Conservation (phyloP, 1,140 invertebrate genomes). For the Ceratosolen fusciceps region DNA sequence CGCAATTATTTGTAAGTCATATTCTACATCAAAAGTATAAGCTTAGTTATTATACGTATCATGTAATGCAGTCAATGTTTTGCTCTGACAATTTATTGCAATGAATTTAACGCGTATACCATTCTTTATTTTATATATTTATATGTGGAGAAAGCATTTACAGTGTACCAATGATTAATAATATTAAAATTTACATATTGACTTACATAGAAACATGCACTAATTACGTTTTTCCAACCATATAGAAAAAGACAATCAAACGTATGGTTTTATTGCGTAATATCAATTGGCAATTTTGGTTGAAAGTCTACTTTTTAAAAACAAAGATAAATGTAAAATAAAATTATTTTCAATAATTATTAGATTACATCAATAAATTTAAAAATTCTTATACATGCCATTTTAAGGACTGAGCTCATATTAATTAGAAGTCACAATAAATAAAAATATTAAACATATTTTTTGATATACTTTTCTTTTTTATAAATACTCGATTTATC, state of each 20-base stretch:
- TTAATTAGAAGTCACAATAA: background rate
- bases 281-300: background rate
- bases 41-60: too few species aligned
- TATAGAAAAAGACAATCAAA: background rate
- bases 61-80: too few species aligned
- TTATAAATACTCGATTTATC: background rate
- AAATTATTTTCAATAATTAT: background rate
- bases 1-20: too few species aligned
- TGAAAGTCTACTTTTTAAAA: background rate
- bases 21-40: too few species aligned
- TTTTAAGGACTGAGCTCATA: too few species aligned
- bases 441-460: background rate
- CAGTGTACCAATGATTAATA: background rate
- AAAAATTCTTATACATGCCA: too few species aligned
- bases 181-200: background rate
- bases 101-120: too few species aligned
- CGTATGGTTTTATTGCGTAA: background rate
- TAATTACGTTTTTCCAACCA: background rate
- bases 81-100: too few species aligned
- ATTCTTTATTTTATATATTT: too few species aligned
- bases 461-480: background rate
- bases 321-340: background rate
- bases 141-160: background rate
- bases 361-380: background rate
- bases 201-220: background rate